Percentiles rank a stretch among this genome's conserved stretches.
These are phyloP conservation scores for Petrocephalus sullivani DNA, from an alignment of 2,797 vertebrate genomes.

Conservation along the genomic window DNA sequence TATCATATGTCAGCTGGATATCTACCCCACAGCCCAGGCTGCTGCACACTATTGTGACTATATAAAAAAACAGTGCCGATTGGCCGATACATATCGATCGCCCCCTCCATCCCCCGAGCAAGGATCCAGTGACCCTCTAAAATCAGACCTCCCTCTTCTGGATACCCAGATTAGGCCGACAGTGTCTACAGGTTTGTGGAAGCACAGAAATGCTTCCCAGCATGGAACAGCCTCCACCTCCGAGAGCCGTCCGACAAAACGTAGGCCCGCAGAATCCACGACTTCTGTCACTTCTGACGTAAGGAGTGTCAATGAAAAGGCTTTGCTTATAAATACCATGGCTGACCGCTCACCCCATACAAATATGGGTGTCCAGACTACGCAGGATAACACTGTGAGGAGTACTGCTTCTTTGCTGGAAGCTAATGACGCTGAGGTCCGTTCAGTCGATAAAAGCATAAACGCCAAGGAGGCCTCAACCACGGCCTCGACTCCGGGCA, in stretches of 20 bases:
- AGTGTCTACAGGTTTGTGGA: conserved; percentile 19
- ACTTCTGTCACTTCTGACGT: conserved; percentile 34
- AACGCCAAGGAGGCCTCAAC: conserved; percentile 38
- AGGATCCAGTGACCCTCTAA: conserved; percentile 33
- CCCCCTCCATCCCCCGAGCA: conserved; percentile 33
- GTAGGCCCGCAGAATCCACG: conserved; percentile 34
- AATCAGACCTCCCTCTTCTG: background rate
- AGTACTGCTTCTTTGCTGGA: conserved; percentile 30
- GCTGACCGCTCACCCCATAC: conserved; percentile 28
- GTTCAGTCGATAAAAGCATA: conserved; percentile 46
- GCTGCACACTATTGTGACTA: conserved; percentile 82
- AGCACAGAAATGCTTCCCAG: conserved; percentile 36
- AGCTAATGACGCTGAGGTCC: conserved; percentile 26
- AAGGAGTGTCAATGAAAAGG: conserved; percentile 35
- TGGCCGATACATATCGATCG: conserved; percentile 76
- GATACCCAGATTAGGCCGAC: conserved; percentile 20
- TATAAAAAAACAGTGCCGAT: conserved; percentile 81
- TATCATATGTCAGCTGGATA: conserved; percentile 83
- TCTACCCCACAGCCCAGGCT: conserved; percentile 81
- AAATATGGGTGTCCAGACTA: conserved; percentile 22
- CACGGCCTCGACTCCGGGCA: conserved; percentile 40
- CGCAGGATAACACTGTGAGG: conserved; percentile 35
- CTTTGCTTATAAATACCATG: conserved; percentile 21
- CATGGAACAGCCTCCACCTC: conserved; percentile 28
- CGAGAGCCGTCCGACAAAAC: conserved; percentile 25